phyloP scores from a whole-genome alignment of 2,888 invertebrate genomes.

The Entomobrya multifasciata region DNA sequence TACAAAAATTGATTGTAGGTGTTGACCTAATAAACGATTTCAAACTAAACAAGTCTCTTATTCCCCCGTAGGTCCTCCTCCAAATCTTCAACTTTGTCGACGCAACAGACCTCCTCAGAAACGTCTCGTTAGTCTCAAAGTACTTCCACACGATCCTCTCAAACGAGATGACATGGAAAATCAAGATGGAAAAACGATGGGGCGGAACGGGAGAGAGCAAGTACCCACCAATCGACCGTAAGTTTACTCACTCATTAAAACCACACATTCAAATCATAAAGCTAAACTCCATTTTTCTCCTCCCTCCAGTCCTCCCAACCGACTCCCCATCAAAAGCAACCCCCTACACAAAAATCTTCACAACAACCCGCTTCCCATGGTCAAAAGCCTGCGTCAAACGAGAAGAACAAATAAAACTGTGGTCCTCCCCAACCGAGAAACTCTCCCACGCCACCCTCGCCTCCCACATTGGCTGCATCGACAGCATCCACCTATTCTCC shows the following conservation, averaged over 20 bases:
- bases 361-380: slow-evolving; percentile 79
- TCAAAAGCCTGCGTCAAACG: slow-evolving; percentile 84
- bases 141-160: slow-evolving; percentile 75
- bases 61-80: slow-evolving; percentile 74
- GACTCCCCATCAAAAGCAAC: not conserved
- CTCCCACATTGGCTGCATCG: slow-evolving; percentile 77
- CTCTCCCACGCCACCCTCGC: slow-evolving; percentile 15
- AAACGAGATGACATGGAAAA: slow-evolving; percentile 78
- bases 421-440: slow-evolving; percentile 81
- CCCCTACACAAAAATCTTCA: slow-evolving; percentile 17
- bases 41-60: not conserved
- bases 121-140: slow-evolving; percentile 74
- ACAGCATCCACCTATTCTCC: slow-evolving; percentile 76
- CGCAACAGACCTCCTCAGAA: slow-evolving; percentile 73
- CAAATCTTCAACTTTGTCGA: slow-evolving; percentile 77
- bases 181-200: slow-evolving; percentile 75
- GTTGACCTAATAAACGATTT: not conserved
- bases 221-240: slow-evolving; percentile 76
- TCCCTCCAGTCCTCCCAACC: slow-evolving; percentile 66
- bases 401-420: slow-evolving; percentile 84
- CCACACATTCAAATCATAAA: too few species aligned
- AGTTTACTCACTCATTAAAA: too few species aligned
- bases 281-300: not conserved
- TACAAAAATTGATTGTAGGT: slow-evolving; percentile 14
- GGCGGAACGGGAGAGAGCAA: slow-evolving; percentile 58